phyloP scores from a whole-genome alignment of 2,888 invertebrate species.

The Drosophila mayaguana region DNA sequence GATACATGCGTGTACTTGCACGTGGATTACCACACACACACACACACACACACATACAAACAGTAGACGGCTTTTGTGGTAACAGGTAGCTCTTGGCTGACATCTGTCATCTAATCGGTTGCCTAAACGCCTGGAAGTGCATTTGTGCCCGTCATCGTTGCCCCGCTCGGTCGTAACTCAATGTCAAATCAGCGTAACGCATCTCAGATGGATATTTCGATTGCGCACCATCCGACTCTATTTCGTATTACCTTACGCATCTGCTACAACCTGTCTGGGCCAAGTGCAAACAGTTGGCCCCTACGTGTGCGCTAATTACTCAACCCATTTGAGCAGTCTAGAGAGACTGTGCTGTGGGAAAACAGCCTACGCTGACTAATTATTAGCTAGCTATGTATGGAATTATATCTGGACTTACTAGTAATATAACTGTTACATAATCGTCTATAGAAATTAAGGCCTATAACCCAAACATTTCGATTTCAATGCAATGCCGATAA shows the following conservation, averaged over 20 bases:
- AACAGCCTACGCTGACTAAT: not conserved
- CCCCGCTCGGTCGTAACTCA: constrained; percentile 46
- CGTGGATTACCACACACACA: constrained; percentile 39
- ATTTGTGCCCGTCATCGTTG: constrained; percentile 52
- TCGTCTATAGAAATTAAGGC: no score
- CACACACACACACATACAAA: not conserved
- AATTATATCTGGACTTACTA: no score
- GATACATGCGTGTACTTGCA: constrained; percentile 1
- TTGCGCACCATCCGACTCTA: constrained; percentile 30
- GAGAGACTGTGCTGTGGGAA: not conserved
- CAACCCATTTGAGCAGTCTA: not conserved
- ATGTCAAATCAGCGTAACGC: constrained; percentile 51
- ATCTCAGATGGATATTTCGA: constrained; percentile 50
- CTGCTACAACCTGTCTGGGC: constrained; percentile 11
- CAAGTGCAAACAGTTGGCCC: constrained; percentile 23
- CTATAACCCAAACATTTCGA: no score
- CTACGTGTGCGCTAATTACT: constrained; percentile 48
- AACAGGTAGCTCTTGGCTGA: constrained; percentile 48
- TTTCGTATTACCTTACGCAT: constrained; percentile 25
- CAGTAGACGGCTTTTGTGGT: constrained; percentile 14
- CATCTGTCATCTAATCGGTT: constrained; percentile 62
- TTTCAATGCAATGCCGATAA: no score
- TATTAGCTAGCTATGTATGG: no score
- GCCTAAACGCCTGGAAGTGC: constrained; percentile 52
- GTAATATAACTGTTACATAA: not conserved